Base-by-base conservation (phyloP, 2,113 vertebrate species). In the Oceanodroma tethys region DNA sequence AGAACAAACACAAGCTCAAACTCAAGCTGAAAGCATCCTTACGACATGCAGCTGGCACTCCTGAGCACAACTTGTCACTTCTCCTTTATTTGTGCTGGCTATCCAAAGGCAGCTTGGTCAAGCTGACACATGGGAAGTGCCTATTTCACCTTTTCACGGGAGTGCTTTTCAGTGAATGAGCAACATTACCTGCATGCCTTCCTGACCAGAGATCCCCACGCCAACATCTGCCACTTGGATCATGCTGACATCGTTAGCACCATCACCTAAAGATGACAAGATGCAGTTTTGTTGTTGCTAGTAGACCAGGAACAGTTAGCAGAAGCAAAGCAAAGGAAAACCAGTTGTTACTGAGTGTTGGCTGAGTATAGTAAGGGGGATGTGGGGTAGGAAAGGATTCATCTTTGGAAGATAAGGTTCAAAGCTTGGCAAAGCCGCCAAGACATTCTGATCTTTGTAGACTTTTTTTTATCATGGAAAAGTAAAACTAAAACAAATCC, bases 181-280 rank as follows among this genome's bases (percentile, higher is more conserved):
- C 34, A 81, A 87, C 40, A 90, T 98, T 98, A 99, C 99, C 99
- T 99, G 99, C 99, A 99, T 99, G 96, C 99, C 99, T 93, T 99
- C 99, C 97, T 99, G 99, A 95, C 99, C 99, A 3, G 99, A 99
- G 96, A 99, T 99, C 40, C 99, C 99, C 90, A 99, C 99, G 3
- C 99, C 99, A 66, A 99, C 99, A 62, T 99, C 99, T 19, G 99
- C 99, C 34, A 99, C 99, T 97, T 99, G 99, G 97, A 99, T 99
- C 99, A 99, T 99, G 97, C 99, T 99, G 98, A 99, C 99, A 55
- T 99, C 99, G 81, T 99, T 99, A 93, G 99, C 99, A 81, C 99
- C 99, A 11, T 99, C 99, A 96, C 99, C 99, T 99, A 92, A 83
- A 94, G 97, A 98, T 40, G 89, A 95, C 30, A 81, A 74, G 78